A percentile compares a stretch with the other conserved stretches of the same genome.
phyloP scores from a whole-genome alignment of 2,113 vertebrate genomes.

The Chaetops frenatus region DNA sequence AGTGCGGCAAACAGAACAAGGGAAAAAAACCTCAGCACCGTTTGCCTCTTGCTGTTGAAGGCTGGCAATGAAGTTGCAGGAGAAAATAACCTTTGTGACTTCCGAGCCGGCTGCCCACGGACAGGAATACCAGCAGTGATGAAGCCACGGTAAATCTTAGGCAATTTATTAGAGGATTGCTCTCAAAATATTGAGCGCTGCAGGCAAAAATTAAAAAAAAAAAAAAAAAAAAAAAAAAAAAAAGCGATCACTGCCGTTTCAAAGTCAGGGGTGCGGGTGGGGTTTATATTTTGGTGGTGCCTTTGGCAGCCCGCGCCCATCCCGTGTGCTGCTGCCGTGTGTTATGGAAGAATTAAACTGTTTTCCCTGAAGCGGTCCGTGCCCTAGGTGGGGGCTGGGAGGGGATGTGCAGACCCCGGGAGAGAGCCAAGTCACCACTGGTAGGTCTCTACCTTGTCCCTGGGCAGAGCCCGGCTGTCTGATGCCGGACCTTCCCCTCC shows the following conservation, averaged over 20 bases:
- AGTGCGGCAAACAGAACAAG: neutral
- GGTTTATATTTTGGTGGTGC: neutral
- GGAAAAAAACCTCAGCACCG: rapidly evolving
- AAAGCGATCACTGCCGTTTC: neutral
- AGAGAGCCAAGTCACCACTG: neutral
- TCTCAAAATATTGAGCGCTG: neutral
- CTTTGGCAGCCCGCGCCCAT: neutral
- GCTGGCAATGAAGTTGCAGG: neutral
- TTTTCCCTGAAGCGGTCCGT: neutral
- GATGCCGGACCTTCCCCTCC: neutral
- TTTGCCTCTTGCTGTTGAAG: neutral
- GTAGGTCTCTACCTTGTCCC: neutral
- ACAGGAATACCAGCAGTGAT: neutral
- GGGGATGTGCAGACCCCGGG: neutral
- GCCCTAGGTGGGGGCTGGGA: neutral
- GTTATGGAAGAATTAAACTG: neutral
- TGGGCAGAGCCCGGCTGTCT: neutral
- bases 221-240: too few relatives aligned
- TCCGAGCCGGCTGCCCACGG: neutral
- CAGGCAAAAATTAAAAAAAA: neutral
- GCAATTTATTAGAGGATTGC: neutral
- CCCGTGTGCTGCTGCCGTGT: neutral
- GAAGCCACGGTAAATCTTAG: neutral
- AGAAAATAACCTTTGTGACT: neutral
- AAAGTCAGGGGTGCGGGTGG: neutral